Base-by-base conservation (phyloP, 2,113 vertebrate genomes). In the Lota lota region DNA sequence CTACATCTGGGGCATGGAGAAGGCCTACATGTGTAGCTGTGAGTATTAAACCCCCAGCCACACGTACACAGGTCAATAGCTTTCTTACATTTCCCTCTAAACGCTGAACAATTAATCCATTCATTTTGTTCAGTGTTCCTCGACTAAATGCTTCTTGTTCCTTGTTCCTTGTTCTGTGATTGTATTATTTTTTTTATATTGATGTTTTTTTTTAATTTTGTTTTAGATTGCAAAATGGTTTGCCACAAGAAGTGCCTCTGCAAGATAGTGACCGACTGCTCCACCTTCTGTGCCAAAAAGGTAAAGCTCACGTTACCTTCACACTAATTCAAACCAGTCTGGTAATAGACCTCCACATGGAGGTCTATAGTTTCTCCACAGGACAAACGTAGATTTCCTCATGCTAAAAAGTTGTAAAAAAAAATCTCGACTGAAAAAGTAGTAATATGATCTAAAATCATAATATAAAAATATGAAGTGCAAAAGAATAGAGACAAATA, bases 1-100 rank as follows among this genome's bases (percentile, higher is more conserved):
- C 66, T 97, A 92, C 85, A 98, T 99, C 90, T 99, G 96, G 96
- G 95, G 92, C 69, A 99, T 99, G 97, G 97, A 99, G 73, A 99
- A 97, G 70, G 95, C 96, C 66, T 94, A 92, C 82, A 94, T 99
- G 84, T 99, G 97, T 89, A 95, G 92, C 16, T 92, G 97, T 99
- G 74, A 95, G 97, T 91, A 64, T 69, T n/a, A 4, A 17, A 56
- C 53, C 15, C 53, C 28, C 16, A 6, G 16, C 5, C 0, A 24
- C 61, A 22, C 10, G 6, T 20, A 59, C 57, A 59, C 17, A 6
- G 16, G 4, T 57, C 15, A 14, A 3, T 5, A 21, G 36, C 40
- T 64, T 64, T 64, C 6, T 51, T 64, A 7, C 63, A 17, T 64
- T 20, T 53, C 0, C 67, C 5, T 60, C 66, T 3, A 57, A 0